These are phyloP conservation scores for Anagyrus pseudococci DNA, from an alignment of 2,888 invertebrate genomes.

Conservation along the genomic window DNA sequence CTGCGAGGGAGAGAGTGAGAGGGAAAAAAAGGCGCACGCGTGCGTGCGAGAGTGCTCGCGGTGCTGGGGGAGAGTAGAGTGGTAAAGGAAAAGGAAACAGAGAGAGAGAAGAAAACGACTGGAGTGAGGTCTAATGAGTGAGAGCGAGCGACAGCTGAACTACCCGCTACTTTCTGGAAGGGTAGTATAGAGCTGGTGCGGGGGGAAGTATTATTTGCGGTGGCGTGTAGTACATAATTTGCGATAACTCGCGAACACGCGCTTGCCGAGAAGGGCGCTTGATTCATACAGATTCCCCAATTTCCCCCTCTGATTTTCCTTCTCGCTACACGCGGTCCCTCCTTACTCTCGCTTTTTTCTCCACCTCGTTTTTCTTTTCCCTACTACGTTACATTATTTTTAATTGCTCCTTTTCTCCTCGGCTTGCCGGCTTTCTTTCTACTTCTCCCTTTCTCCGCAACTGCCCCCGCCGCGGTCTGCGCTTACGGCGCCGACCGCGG, in stretches of 20 bases:
- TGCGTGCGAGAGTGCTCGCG: no score
- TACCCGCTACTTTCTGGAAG: conserved; percentile 5
- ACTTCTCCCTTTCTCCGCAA: conserved; percentile 28
- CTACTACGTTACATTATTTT: conserved; percentile 36
- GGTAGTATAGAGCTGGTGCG: conserved; percentile 1
- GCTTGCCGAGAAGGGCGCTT: conserved; percentile 1
- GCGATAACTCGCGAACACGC: conserved; percentile 38
- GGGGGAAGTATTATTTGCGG: conserved; percentile 10
- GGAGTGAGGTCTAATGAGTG: neutral
- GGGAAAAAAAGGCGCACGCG: neutral
- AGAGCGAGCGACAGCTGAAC: no score
- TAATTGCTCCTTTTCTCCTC: conserved; percentile 37
- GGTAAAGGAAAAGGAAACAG: neutral
- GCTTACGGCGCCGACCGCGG: neutral
- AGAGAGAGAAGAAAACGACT: neutral
- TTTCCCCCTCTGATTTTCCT: conserved; percentile 21
- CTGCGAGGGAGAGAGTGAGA: no score
- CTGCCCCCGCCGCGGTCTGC: neutral
- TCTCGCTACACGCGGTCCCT: no score
- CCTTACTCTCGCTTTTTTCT: neutral
- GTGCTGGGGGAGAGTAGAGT: neutral
- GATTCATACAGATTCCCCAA: conserved; percentile 36
- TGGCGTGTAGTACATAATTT: conserved; percentile 37
- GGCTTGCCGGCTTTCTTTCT: no score
- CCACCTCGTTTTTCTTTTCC: neutral